These are phyloP conservation scores for Brachionus koreanus DNA, from an alignment of 1,140 invertebrate genomes.

Conservation along the genomic window DNA sequence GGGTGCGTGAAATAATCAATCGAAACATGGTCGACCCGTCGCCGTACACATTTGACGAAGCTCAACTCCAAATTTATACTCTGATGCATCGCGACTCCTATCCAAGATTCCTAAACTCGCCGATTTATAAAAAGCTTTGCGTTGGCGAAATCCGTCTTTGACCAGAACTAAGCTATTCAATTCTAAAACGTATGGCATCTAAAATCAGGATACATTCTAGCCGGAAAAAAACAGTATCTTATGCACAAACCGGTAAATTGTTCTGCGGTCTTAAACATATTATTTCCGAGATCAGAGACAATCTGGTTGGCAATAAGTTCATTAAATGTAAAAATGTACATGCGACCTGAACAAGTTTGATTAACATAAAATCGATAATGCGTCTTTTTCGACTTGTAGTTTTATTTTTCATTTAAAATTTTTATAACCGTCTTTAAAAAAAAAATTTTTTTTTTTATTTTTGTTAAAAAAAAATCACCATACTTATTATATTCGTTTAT, in stretches of 20 bases:
- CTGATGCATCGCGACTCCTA: constrained; percentile 99
- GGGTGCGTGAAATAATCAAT: constrained; percentile 94
- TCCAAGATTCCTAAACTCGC: constrained; percentile 88
- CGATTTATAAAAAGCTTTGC: constrained; percentile 67
- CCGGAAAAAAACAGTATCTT: neutral
- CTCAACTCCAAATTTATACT: constrained; percentile 98
- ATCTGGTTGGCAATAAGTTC: neutral
- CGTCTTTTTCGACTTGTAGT: neutral
- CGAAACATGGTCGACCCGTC: constrained; percentile 94
- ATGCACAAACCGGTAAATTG: neutral
- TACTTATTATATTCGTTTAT: neutral
- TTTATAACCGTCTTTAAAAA: neutral
- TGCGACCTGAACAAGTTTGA: neutral
- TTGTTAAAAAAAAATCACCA: neutral
- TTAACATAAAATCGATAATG: neutral
- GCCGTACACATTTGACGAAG: constrained; percentile 95
- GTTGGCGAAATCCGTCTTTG: constrained; percentile 11
- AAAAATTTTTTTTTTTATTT: too few relatives aligned
- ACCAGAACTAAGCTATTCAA: neutral
- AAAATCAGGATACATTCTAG: neutral
- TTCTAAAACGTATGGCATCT: neutral
- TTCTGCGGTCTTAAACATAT: neutral
- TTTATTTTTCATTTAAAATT: neutral
- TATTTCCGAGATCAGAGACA: neutral
- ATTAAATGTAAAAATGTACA: neutral